phyloP scores from a whole-genome alignment of 2,888 invertebrate genomes.

The Trichogramma dendrolimi region DNA sequence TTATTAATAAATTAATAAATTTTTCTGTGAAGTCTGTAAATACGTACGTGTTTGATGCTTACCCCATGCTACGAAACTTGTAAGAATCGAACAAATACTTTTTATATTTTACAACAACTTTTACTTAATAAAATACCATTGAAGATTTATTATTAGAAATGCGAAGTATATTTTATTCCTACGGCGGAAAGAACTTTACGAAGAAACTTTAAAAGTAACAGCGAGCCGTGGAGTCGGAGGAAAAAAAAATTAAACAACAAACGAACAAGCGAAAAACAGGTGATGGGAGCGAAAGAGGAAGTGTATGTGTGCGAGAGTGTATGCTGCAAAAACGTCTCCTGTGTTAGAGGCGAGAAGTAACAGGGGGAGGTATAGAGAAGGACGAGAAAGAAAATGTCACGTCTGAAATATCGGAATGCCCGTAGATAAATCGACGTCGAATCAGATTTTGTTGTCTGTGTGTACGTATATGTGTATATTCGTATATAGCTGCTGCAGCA shows the following conservation, averaged over 20 bases:
- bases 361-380: neutral
- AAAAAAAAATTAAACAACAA: neutral
- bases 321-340: slow-evolving; percentile 18
- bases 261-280: slow-evolving; percentile 12
- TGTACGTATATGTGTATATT: slow-evolving; percentile 18
- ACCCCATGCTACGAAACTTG: too few relatives aligned
- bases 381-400: slow-evolving; percentile 35
- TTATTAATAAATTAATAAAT: too few relatives aligned
- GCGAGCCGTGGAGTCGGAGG: too few relatives aligned
- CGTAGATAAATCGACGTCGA: slow-evolving; percentile 50
- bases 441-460: slow-evolving; percentile 48
- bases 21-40: too few relatives aligned
- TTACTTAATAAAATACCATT: too few relatives aligned
- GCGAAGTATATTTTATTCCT: slow-evolving; percentile 4
- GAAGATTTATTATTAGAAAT: slow-evolving; percentile 10
- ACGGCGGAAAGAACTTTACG: neutral
- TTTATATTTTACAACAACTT: too few relatives aligned
- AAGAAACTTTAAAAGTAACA: too few relatives aligned
- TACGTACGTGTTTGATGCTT: too few relatives aligned
- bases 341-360: slow-evolving; percentile 19
- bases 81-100: too few relatives aligned
- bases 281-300: slow-evolving; percentile 16
- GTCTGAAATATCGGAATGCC: slow-evolving; percentile 42
- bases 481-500: neutral
- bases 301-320: slow-evolving; percentile 24